Conservation (phyloP, 2,797 vertebrate species). For the Prionace glauca region DNA sequence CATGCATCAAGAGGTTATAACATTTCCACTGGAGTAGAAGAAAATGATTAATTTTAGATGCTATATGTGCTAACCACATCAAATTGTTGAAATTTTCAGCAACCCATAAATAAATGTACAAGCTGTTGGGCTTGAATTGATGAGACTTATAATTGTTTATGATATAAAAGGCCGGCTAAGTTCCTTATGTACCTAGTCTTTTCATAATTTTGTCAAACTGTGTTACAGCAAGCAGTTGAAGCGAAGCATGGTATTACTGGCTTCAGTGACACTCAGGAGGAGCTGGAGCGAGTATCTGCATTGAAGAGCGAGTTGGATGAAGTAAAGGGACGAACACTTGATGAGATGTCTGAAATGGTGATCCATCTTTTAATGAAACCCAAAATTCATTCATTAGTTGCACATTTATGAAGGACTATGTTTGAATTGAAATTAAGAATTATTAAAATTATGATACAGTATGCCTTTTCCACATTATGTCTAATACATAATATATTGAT, state of each 20-base stretch:
- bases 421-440: neutral
- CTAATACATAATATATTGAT: neutral
- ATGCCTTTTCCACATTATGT: neutral
- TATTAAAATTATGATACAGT: neutral
- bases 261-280: slow-evolving; percentile 88
- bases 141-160: neutral
- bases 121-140: neutral
- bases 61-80: neutral
- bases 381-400: neutral
- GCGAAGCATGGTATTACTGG: slow-evolving; percentile 87
- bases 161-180: neutral
- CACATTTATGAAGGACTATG: neutral
- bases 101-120: slow-evolving; percentile 14
- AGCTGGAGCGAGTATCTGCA: slow-evolving; percentile 85
- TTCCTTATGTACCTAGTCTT: neutral
- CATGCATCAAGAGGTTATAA: neutral
- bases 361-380: slow-evolving; percentile 42
- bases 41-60: slow-evolving; percentile 23
- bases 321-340: slow-evolving; percentile 81
- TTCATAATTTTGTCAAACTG: neutral
- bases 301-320: slow-evolving; percentile 91
- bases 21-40: slow-evolving; percentile 10
- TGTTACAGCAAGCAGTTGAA: slow-evolving; percentile 73
- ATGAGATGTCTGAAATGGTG: slow-evolving; percentile 96
- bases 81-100: slow-evolving; percentile 3